Evolutionary conservation across 2,888 invertebrate genomes (phyloP).

Genomic region (Drosophila paucipuncta): DNA sequence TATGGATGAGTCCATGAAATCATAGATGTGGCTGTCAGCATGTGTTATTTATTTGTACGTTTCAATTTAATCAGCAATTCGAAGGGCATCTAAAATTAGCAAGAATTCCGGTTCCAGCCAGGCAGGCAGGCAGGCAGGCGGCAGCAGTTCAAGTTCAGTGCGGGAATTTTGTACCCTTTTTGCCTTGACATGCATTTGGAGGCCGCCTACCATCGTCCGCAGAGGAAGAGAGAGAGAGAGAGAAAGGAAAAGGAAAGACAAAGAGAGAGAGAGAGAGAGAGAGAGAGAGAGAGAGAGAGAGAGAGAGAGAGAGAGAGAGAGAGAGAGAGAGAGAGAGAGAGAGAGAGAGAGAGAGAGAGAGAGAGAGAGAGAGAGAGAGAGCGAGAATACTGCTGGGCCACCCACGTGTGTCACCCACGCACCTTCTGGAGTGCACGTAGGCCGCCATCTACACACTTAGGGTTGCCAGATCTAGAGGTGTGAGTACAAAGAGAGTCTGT

Average conservation of each 20-base stretch:
- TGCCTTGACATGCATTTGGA: slow-evolving; percentile 69
- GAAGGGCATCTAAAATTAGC: slow-evolving; percentile 69
- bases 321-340: neutral
- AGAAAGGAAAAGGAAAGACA: neutral
- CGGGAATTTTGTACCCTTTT: slow-evolving; percentile 38
- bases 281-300: neutral
- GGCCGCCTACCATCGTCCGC: slow-evolving; percentile 42
- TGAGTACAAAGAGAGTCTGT: slow-evolving; percentile 6
- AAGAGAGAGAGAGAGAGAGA: neutral
- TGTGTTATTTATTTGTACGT: slow-evolving; percentile 27
- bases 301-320: neutral
- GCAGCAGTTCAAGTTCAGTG: slow-evolving; percentile 68
- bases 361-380: neutral
- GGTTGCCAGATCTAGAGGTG: slow-evolving; percentile 34
- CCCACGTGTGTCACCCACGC: slow-evolving; percentile 60
- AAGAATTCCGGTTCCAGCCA: slow-evolving; percentile 54
- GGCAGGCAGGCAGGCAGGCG: neutral
- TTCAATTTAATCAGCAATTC: slow-evolving; percentile 62
- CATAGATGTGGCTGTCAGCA: slow-evolving; percentile 2
- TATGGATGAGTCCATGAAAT: neutral
- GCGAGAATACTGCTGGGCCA: neutral
- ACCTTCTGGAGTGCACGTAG: slow-evolving; percentile 59
- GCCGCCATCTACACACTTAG: slow-evolving; percentile 45
- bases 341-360: neutral
- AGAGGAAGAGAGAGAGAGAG: neutral